Evolutionary conservation across 2,797 vertebrate species (phyloP).

Genomic region (Amphiprion clarkii): DNA sequence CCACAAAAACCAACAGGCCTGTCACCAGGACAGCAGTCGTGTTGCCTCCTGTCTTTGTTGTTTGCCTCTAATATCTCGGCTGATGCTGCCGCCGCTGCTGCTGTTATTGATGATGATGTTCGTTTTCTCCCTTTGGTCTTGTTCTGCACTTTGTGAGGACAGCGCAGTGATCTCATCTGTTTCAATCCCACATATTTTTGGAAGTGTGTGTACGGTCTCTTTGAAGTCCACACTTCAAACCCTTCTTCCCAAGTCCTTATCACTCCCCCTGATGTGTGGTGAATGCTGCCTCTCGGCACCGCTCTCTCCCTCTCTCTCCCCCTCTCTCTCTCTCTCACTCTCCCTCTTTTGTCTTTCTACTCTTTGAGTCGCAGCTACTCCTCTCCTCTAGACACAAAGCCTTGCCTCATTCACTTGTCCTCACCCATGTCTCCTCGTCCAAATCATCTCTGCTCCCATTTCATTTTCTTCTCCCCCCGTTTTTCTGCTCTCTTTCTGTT

Average conservation of each 20-base stretch:
- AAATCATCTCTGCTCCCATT: slow-evolving; percentile 62
- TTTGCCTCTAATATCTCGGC: slow-evolving; percentile 55
- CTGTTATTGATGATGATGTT: slow-evolving; percentile 68
- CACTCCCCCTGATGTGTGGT: slow-evolving; percentile 80
- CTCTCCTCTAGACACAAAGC: slow-evolving; percentile 77
- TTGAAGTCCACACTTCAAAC: slow-evolving; percentile 84
- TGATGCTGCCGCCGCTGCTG: slow-evolving; percentile 23
- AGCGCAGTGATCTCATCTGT: slow-evolving; percentile 76
- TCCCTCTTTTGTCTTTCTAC: slow-evolving; percentile 74
- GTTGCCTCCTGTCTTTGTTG: slow-evolving; percentile 69
- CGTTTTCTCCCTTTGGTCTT: slow-evolving; percentile 72
- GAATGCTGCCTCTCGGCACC: slow-evolving; percentile 76
- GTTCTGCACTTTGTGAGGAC: slow-evolving; percentile 76
- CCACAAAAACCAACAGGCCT: slow-evolving; percentile 48
- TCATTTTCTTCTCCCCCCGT: slow-evolving; percentile 46
- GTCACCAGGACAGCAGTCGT: slow-evolving; percentile 60
- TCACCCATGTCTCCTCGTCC: slow-evolving; percentile 62
- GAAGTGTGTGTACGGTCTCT: slow-evolving; percentile 69
- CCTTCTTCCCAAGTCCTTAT: slow-evolving; percentile 81
- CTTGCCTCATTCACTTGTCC: slow-evolving; percentile 70
- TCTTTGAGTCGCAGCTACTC: slow-evolving; percentile 68
- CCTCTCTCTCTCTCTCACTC: slow-evolving; percentile 57
- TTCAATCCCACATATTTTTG: slow-evolving; percentile 79
- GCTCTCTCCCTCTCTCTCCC: slow-evolving; percentile 38
- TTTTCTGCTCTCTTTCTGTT: slow-evolving; percentile 34